Percentiles rank a stretch among this genome's conserved stretches.
Conservation (phyloP, 1,140 invertebrate species). For the Mya arenaria region DNA sequence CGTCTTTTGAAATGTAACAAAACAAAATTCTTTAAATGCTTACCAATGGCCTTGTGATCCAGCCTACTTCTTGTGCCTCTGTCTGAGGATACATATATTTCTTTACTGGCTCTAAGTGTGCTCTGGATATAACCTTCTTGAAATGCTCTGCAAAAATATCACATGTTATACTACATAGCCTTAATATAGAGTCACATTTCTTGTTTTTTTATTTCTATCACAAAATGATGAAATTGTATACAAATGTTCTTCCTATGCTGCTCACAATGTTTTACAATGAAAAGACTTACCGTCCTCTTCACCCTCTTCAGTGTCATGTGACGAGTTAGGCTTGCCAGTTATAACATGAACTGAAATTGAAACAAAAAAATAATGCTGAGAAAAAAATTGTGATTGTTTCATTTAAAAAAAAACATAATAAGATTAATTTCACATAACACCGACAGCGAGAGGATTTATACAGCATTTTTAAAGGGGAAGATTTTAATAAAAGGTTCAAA, state of each 20-base stretch:
- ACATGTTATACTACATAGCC: no score
- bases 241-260: no score
- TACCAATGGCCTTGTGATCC: slow-evolving; percentile 79
- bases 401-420: no score
- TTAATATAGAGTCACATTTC: no score
- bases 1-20: neutral
- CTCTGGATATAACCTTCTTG: slow-evolving; percentile 76
- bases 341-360: slow-evolving; percentile 76
- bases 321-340: slow-evolving; percentile 77
- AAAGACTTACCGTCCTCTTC: slow-evolving; percentile 75
- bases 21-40: slow-evolving; percentile 17
- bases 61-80: slow-evolving; percentile 79
- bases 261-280: no score
- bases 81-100: slow-evolving; percentile 79
- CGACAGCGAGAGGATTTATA: no score
- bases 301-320: slow-evolving; percentile 74
- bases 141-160: slow-evolving; percentile 78
- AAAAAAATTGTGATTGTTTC: no score
- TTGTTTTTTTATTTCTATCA: no score
- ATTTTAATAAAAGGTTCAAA: no score
- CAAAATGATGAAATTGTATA: neutral
- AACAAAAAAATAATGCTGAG: no score
- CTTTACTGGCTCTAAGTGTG: slow-evolving; percentile 78
- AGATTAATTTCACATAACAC: no score
- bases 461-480: no score